phyloP scores from a whole-genome alignment of 2,888 invertebrate genomes.

The Leptura quadrifasciata region DNA sequence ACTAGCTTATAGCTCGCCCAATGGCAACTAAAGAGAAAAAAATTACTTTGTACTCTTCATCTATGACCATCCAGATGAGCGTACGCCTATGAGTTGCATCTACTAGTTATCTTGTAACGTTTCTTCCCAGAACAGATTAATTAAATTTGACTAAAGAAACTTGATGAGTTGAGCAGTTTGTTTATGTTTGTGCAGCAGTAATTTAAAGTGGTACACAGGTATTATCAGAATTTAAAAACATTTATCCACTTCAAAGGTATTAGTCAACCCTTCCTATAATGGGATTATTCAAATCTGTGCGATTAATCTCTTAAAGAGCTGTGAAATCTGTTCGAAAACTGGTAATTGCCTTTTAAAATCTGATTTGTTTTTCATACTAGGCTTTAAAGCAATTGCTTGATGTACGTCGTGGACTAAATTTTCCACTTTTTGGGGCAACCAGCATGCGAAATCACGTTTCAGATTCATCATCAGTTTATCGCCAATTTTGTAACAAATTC shows the following conservation, averaged over 20 bases:
- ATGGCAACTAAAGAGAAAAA: too few species aligned
- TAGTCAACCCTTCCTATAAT: neutral
- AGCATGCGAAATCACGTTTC: too few species aligned
- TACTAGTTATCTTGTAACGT: conserved; percentile 26
- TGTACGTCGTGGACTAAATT: too few species aligned
- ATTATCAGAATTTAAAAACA: conserved; percentile 11
- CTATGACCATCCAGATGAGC: too few species aligned
- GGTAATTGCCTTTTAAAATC: neutral
- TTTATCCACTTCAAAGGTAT: neutral
- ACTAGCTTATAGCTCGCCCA: too few species aligned
- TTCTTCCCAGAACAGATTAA: conserved; percentile 33
- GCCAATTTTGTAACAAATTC: too few species aligned
- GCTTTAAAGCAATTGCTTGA: too few species aligned
- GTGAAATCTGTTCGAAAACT: neutral
- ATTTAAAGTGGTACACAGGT: conserved; percentile 23
- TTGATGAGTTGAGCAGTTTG: conserved; percentile 27
- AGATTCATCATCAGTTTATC: too few species aligned
- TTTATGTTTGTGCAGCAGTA: conserved; percentile 20
- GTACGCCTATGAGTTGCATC: neutral
- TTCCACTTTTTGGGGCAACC: too few species aligned
- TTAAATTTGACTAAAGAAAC: conserved; percentile 37
- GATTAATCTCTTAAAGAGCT: neutral
- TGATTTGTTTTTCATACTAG: neutral
- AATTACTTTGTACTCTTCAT: too few species aligned
- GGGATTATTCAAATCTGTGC: neutral